Base-by-base conservation (phyloP, 2,113 vertebrate genomes). In the Tympanuchus pallidicinctus region DNA sequence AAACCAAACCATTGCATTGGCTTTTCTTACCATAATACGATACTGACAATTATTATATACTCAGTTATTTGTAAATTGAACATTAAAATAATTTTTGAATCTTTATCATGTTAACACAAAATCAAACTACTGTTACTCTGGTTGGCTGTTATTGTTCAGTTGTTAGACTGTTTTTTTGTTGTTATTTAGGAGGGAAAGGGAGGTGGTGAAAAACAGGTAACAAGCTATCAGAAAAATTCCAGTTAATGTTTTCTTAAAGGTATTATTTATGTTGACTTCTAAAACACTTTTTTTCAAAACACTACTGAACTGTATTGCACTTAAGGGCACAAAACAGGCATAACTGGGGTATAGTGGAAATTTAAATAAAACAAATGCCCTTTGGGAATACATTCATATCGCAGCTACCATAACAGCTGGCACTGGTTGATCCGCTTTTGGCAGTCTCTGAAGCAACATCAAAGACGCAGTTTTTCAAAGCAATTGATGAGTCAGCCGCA, bases 271-370 rank as follows among this genome's bases (percentile, higher is more conserved):
- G 69, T 90, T 94, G 89, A 94, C 88, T 82, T 92, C 78, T 94
- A 88, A 93, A 52, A 89, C 57, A 91, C 48, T 93, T 86, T 15
- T 95, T 94, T 92, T 85, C 63, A 84, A 93, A 94, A 43, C 20
- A 3, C 1, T 48, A 11, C 34, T 61, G 34, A 78, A 70, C 40
- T 76, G 38, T 57, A 65, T 54, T 90, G 45, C 57, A 88, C 52
- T 61, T 38, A 32, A 82, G 54, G 57, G 13, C 40, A 84, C 63
- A 84, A 84, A 95, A 71, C 60, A 86, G 72, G 27, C 73, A 6
- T 88, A 91, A 95, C 24, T 94, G 59, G 86, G 86, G n/a, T 78
- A 95, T 54, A 88, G 82, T 84, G 95, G 86, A 96, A 78, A 92
- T 60, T 84, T 63, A 94, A 94, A 94, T 90, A 94, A 91, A 91